Evolutionary conservation across 2,797 vertebrate species (phyloP), one percentile per base, ranked within the genome.

Genomic region (Petrocephalus sullivani): DNA sequence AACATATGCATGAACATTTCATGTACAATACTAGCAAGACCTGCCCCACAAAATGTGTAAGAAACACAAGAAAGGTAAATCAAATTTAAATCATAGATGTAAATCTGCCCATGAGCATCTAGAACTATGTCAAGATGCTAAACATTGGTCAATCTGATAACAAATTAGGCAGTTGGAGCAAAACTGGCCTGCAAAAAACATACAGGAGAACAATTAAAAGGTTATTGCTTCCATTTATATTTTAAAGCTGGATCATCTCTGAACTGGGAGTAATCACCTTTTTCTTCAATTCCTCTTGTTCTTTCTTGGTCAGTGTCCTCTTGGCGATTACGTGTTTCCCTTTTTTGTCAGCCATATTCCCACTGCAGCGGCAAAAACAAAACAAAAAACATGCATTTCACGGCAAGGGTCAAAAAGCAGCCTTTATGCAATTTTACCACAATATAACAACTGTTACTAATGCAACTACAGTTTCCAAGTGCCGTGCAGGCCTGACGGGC

Each of bases 331-430:
- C 90, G 88, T 94, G 89, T 93, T 96, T 96, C 88, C 95, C 94
- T 88, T 96, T 96, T 94, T 93, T 94, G 89, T 96, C 96, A 88
- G 96, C 95, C 96, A 96, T 96, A 78, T 91, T 96, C 92, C 90
- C 89, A 89, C 94, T 94, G 92, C n/a, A 92, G 90, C 88, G 89
- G 49, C 12, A 87, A 78, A 82, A 58, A n/a, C 28, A 64, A 23
- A n/a, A n/a, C 46, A 78, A 37, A 37, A 78, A 16, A 78, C 33
- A 49, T 49, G 71, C 71, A 46, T n/a, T 37, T 78, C 71, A 49
- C 71, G 19, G 16, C 37, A 78, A 41, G 71, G 33, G 41, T 78
- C 37, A 78, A 78, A 78, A 78, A n/a, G 37, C 37, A 41, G 37
- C 2, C 37, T 78, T n/a, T 71, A 71, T 2, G 71, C 1, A 8